These are phyloP conservation scores for Sphyrna mokarran DNA, from an alignment of 2,113 vertebrate species.

Conservation along the genomic window DNA sequence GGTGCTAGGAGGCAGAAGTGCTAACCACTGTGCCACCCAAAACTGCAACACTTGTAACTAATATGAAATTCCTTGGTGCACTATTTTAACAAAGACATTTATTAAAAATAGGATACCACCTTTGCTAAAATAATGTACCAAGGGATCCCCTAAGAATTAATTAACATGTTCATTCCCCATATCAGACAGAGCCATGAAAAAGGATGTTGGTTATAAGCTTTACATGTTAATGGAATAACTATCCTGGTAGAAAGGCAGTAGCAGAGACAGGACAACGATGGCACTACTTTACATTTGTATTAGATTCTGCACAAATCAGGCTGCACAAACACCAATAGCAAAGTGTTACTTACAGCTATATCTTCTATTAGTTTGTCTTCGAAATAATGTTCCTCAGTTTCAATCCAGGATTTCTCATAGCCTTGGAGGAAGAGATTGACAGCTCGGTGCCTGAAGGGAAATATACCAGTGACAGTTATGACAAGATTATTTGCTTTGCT, in stretches of 20 bases:
- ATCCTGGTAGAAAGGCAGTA: background rate
- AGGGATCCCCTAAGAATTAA: background rate
- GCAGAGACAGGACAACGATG: background rate
- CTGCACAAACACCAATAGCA: background rate
- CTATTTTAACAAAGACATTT: background rate
- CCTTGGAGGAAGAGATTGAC: conserved; percentile 95
- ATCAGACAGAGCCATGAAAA: background rate
- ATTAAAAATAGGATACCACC: background rate
- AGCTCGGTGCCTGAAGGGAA: conserved; percentile 71
- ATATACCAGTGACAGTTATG: background rate
- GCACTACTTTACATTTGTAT: background rate
- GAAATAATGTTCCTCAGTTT: conserved; percentile 93
- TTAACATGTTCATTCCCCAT: background rate
- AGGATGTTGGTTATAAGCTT: no score
- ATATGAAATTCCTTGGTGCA: background rate
- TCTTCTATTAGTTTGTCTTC: conserved; percentile 96
- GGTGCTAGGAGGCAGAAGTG: no score
- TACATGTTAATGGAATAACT: background rate
- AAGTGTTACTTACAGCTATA: conserved; percentile 68
- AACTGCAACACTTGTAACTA: background rate
- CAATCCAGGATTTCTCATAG: conserved; percentile 94
- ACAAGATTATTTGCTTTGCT: conserved; percentile 1
- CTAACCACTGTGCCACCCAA: no score
- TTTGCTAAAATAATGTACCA: background rate
- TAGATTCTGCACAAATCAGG: background rate